Percentiles rank a stretch among this genome's conserved stretches.
These are phyloP conservation scores for Pyrrhosoma nymphula DNA, from an alignment of 2,888 invertebrate genomes.

Conservation along the genomic window DNA sequence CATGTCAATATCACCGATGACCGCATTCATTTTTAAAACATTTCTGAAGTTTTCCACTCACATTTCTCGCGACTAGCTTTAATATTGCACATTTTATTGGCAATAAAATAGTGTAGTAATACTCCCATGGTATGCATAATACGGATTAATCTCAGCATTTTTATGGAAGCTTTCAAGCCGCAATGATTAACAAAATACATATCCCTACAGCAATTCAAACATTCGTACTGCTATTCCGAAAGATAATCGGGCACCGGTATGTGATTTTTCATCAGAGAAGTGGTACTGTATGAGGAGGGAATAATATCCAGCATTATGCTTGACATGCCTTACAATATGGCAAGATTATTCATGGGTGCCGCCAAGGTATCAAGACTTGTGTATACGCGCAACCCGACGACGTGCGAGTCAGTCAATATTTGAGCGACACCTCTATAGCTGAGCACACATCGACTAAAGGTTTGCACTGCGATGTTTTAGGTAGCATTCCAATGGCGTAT, in stretches of 20 bases:
- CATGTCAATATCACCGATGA: too few species aligned
- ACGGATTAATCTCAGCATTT: too few species aligned
- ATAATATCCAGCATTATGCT: neutral
- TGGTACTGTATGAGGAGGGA: neutral
- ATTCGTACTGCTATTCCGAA: neutral
- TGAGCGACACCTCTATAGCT: slow-evolving; percentile 2
- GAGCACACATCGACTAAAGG: neutral
- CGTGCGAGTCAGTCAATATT: neutral
- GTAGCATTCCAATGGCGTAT: neutral
- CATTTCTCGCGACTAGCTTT: too few species aligned
- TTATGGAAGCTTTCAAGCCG: too few species aligned
- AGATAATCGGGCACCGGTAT: neutral
- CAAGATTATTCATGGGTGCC: neutral
- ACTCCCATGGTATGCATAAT: too few species aligned
- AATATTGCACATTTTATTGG: too few species aligned
- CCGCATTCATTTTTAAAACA: too few species aligned
- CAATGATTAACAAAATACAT: neutral
- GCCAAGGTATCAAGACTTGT: neutral
- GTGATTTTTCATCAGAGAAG: neutral
- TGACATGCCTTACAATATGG: neutral
- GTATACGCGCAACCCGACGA: neutral
- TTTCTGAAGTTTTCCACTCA: too few species aligned
- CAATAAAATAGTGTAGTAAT: too few species aligned
- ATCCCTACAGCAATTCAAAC: neutral
- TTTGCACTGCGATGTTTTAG: neutral